Base-by-base conservation (phyloP, 2,888 invertebrate genomes). In the Eilema caniola region DNA sequence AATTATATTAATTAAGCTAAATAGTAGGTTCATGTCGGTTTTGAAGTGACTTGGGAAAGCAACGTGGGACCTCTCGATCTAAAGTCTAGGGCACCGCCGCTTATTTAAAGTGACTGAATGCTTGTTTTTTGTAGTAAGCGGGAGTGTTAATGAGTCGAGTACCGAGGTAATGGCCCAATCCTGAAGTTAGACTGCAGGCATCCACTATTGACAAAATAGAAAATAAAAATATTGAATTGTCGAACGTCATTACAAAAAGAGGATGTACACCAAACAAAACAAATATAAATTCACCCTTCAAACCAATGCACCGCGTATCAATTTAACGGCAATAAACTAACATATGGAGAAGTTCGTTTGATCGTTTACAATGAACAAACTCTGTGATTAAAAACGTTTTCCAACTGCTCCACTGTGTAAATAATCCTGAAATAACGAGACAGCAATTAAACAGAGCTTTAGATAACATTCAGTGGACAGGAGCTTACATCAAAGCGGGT, bases 401-500 rank as follows among this genome's bases (percentile, higher is more conserved):
- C 82, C 79, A 41, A 41, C 14, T 41, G 41, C 41, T 41, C 41
- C 4, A 73, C 85, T 90, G 88, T 92, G 92, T 90, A 94, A 94
- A 94, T 95, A 95, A 95, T 95, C 95, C 95, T 88, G 89, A 93
- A 95, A 94, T 95, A 95, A 95, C 93, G 94, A 95, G 93, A 87
- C 88, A 90, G 94, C 91, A 94, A 94, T 95, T 95, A 94, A 93
- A 94, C 88, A 85, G 88, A 89, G 92, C 92, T 92, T 93, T 91
- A 92, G 93, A 92, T 90, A 91, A 91, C 87, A 90, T 84, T 75
- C 81, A 74, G 82, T 84, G 86, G 87, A 82, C 84, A 83, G 82
- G 82, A 85, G 82, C 83, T 83, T 79, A 90, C 90, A 91, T 94
- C 93, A 94, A 94, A 94, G 93, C 87, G 88, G 84, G 74, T 68